Base-by-base conservation (phyloP, 1,140 invertebrate genomes). In the Drosophila aff. region DNA sequence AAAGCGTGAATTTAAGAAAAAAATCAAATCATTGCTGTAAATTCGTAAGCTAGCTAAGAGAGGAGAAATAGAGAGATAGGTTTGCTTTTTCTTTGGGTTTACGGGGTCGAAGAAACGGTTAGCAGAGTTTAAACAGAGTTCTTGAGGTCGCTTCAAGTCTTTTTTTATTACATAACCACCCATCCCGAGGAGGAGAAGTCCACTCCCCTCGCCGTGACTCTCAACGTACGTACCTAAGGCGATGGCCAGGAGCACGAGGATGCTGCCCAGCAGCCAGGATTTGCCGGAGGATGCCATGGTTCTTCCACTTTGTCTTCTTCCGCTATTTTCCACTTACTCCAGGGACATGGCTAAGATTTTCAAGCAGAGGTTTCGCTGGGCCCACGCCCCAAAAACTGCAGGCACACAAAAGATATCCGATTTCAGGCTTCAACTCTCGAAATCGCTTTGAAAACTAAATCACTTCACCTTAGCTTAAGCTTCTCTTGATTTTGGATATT, bases 11-110 rank as follows among this genome's bases (percentile, higher is more conserved):
- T 80, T 90, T 92, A 87, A 92, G 91, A 92, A 92, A 92, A 92
- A 92, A 92, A 92, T 92, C 91, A 92, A 92, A 92, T 92, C 91
- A 92, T 92, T 92, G 74, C 85, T 90, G 85, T 84, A 85, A 90
- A 87, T 72, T 86, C 74, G 66, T 77, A 79, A 75, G 69, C 79
- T 86, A 75, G 69, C 71, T 79, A 62, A 68, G 47, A 69, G 49
- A 60, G 68, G 50, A 73, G 67, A 61, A 73, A 73, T 40, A 73
- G 68, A 73, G 55, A 73, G 69, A 73, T 73, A 73, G 55, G 52
- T 79, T 55, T 64, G 33, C 26, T 49, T 71, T 77, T 43, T 49
- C 40, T 75, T 57, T 73, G 55, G 13, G 38, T 49, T 76, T 44
- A 21, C 40, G 63, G 67, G 67, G 67, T 38, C 67, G 68, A 61